Evolutionary conservation across 2,797 vertebrate species (phyloP).

Genomic region (Heterohyrax brucei): DNA sequence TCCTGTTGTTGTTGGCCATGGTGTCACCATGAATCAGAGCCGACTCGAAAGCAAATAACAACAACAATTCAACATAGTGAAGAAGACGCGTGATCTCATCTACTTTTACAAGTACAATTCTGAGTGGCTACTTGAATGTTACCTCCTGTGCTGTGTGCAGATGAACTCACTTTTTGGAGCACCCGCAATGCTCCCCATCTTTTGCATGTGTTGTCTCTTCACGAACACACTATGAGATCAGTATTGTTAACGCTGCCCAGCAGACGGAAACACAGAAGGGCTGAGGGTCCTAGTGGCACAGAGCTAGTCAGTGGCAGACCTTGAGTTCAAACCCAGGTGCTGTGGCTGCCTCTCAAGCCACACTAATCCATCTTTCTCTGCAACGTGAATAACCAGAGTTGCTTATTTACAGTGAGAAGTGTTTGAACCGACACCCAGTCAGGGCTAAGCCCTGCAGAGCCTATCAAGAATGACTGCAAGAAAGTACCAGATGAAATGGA

Average conservation of each 20-base stretch:
- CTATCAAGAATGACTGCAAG: slow-evolving; percentile 33
- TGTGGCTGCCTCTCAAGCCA: background rate
- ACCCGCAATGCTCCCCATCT: background rate
- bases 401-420: slow-evolving; percentile 58
- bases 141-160: background rate
- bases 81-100: background rate
- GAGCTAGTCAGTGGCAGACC: background rate
- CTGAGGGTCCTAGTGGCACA: background rate
- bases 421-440: slow-evolving; percentile 31
- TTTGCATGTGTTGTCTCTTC: background rate
- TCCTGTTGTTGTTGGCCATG: too few species aligned
- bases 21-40: too few species aligned
- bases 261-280: background rate
- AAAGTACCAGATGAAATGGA: slow-evolving; percentile 42
- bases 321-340: background rate
- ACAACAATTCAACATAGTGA: too few species aligned
- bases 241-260: background rate
- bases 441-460: background rate
- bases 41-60: too few species aligned
- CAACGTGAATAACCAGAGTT: background rate
- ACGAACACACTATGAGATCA: background rate
- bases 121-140: slow-evolving; percentile 15
- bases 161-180: background rate
- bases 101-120: slow-evolving; percentile 27
- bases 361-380: background rate